Conservation (phyloP, 2,113 vertebrate species). For the Mastomys coucha region DNA sequence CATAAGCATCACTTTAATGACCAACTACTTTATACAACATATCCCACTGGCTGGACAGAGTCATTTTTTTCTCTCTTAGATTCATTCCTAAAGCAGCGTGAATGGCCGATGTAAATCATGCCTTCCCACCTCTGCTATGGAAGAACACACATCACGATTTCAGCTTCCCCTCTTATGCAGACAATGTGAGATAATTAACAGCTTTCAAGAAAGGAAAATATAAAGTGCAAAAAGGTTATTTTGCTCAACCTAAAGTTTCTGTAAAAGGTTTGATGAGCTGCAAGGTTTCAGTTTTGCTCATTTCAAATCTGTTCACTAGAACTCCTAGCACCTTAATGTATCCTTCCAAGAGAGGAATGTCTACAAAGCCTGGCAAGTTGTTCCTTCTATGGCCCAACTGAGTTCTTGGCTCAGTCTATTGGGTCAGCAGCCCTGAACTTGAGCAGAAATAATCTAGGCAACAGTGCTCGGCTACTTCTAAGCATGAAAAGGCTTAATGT, state of each 20-base stretch:
- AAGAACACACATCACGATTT: neutral
- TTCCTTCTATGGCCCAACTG: no score
- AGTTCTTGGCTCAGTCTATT: accelerated
- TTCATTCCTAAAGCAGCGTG: neutral
- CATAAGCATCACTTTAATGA: constrained; percentile 28
- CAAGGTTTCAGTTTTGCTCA: neutral
- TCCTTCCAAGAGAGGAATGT: neutral
- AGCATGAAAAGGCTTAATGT: neutral
- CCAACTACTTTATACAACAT: neutral
- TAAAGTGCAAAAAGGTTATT: neutral
- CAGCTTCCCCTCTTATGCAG: neutral
- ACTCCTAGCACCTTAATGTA: neutral
- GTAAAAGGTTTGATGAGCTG: neutral
- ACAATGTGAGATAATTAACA: neutral
- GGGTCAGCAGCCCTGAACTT: accelerated
- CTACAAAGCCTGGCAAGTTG: neutral
- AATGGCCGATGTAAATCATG: neutral
- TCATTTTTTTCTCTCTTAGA: constrained; percentile 12
- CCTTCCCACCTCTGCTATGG: neutral
- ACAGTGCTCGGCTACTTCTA: neutral
- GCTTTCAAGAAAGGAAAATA: constrained; percentile 32
- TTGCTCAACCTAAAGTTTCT: constrained; percentile 33
- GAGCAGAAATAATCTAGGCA: accelerated
- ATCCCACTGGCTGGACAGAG: neutral
- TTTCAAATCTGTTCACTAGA: neutral